These are phyloP conservation scores for Sus cebifrons DNA, from an alignment of 2,797 vertebrate species.

Conservation along the genomic window DNA sequence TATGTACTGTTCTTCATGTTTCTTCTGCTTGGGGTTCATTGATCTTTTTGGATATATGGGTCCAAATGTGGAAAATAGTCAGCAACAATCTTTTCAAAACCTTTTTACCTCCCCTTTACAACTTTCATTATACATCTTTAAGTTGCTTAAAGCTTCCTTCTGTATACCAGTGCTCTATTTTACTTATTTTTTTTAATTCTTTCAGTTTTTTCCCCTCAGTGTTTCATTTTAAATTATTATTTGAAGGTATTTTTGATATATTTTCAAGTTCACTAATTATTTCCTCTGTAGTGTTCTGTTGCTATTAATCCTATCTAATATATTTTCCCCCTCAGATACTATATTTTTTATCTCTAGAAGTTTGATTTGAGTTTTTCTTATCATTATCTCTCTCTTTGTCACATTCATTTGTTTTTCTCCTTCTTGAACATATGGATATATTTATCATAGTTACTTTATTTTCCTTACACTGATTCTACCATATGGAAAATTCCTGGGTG, in stretches of 20 bases:
- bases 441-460: not conserved
- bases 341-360: not conserved
- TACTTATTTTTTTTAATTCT: not conserved
- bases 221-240: slow-evolving; percentile 4
- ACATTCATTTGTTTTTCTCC: not conserved
- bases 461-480: not conserved
- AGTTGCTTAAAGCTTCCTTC: not conserved
- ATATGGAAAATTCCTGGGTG: not conserved
- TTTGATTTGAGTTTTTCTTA: not conserved
- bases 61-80: not conserved
- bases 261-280: not conserved
- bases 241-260: not conserved
- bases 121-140: not conserved
- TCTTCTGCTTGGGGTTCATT: not conserved
- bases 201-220: not conserved
- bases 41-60: not conserved
- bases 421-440: not conserved
- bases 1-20: not conserved
- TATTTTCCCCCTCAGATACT: not conserved
- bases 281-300: not conserved
- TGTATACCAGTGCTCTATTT: not conserved
- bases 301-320: not conserved
- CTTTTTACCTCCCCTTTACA: not conserved
- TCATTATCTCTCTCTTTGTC: not conserved
- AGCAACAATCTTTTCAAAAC: not conserved